Percentiles rank a stretch among this genome's conserved stretches.
Conservation (phyloP, 2,113 vertebrate genomes). For the Amia ocellicauda region DNA sequence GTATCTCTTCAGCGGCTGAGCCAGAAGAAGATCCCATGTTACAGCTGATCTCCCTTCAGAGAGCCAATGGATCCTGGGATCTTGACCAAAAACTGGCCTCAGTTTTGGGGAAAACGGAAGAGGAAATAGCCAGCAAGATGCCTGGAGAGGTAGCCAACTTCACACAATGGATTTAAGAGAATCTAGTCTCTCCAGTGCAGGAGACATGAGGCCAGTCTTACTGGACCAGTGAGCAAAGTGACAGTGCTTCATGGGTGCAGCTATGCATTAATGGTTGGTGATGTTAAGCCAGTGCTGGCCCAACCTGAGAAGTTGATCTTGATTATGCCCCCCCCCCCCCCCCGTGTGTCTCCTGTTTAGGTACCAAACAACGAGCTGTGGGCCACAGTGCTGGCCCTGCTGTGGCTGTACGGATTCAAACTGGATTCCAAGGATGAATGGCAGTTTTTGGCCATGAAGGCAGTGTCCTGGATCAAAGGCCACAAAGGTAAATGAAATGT, state of each 20-base stretch:
- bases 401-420: conserved; percentile 49
- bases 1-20: neutral
- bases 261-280: too few species aligned
- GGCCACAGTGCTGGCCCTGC: conserved; percentile 49
- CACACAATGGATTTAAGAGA: too few species aligned
- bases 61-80: conserved; percentile 56
- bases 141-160: conserved; percentile 39
- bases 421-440: conserved; percentile 32
- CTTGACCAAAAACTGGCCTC: conserved; percentile 33
- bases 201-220: too few species aligned
- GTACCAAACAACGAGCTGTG: conserved; percentile 26
- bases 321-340: neutral
- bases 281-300: too few species aligned
- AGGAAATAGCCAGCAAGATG: conserved; percentile 22
- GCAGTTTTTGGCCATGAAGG: conserved; percentile 44
- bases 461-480: conserved; percentile 37
- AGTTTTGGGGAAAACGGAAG: conserved; percentile 30
- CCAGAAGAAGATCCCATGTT: conserved; percentile 21
- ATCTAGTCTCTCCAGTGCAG: too few species aligned
- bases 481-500: conserved; percentile 13
- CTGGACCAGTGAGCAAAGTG: too few species aligned
- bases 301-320: neutral
- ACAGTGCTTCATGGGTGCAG: too few species aligned
- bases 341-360: neutral
- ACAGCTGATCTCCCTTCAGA: conserved; percentile 49